Evolutionary conservation across 2,797 vertebrate genomes (phyloP).

Genomic region (Onychomys torridus): DNA sequence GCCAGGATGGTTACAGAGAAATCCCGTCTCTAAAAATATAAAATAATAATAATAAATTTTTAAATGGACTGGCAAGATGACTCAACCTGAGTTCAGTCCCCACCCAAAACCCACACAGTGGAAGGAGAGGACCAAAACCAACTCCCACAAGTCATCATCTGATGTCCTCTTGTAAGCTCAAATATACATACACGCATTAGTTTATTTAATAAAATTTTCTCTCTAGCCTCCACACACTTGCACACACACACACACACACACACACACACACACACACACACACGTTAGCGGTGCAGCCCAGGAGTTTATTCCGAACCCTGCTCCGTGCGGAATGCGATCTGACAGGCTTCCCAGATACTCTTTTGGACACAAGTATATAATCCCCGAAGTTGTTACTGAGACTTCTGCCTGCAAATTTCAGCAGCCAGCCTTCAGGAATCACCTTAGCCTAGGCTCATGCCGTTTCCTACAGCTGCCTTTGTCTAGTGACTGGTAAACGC

Average conservation of each 20-base stretch:
- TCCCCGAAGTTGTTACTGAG: neutral
- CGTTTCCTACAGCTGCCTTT: neutral
- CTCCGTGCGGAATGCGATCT: neutral
- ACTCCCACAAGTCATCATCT: neutral
- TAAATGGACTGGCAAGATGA: neutral
- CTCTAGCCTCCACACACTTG: neutral
- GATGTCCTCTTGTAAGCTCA: neutral
- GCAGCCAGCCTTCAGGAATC: neutral
- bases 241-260: neutral
- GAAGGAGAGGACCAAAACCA: neutral
- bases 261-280: neutral
- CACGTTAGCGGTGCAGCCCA: neutral
- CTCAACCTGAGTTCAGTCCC: neutral
- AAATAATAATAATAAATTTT: neutral
- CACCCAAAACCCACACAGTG: neutral
- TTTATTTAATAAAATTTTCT: neutral
- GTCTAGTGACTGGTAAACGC: neutral
- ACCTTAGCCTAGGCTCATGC: neutral
- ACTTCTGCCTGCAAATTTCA: neutral
- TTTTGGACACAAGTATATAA: neutral
- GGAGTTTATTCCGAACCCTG: neutral
- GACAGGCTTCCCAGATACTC: neutral
- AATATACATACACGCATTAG: neutral
- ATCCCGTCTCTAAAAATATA: neutral
- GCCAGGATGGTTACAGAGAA: neutral